Base-by-base conservation (phyloP, 2,113 vertebrate species). In the Maccullochella peelii region DNA sequence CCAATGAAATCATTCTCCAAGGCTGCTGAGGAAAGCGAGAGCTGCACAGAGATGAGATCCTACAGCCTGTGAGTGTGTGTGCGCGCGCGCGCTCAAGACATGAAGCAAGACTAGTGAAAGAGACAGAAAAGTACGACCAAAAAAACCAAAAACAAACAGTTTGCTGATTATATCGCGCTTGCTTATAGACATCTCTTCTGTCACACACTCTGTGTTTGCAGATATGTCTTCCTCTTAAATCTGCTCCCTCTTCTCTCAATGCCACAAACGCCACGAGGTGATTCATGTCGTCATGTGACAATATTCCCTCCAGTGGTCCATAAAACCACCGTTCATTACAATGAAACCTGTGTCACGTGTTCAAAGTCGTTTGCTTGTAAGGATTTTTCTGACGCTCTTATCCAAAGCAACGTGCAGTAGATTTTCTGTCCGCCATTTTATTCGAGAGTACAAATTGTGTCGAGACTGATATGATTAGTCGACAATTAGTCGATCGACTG, bases 1-100 rank as follows among this genome's bases (percentile, higher is more conserved):
- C 77, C 79, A 77, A 88, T 88, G 65, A 92, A 89, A 93, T 92
- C 89, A 82, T 67, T 79, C 82, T 87, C 65, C 75, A 40, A 82
- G 82, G 85, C 84, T 84, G 81, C 82, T 40, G 88, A 89, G 77
- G 80, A 80, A 73, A 82, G 79, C 38, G 27, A 72, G 63, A 55
- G 77, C 81, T 57, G 77, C 90, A 79, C 52, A 63, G 79, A 85
- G 80, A 86, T 75, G 67, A 86, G 59, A 72, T 62, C 40, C 57
- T 59, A 27, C 79, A 57, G 65, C 15, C 5, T 27, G 69, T 44
- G 47, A 9, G 10, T 68, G 63, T 44, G 58, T 62, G 77, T 67
- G 76, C 54, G 65, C 23, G 69, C 33, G 77, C 76, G n/a, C 80
- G 40, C 66, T 52, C 21, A 38, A 71, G 57, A 61, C 33, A 21